Base-by-base conservation (phyloP, 1,140 invertebrate species). In the Brachionus manjavacas region DNA sequence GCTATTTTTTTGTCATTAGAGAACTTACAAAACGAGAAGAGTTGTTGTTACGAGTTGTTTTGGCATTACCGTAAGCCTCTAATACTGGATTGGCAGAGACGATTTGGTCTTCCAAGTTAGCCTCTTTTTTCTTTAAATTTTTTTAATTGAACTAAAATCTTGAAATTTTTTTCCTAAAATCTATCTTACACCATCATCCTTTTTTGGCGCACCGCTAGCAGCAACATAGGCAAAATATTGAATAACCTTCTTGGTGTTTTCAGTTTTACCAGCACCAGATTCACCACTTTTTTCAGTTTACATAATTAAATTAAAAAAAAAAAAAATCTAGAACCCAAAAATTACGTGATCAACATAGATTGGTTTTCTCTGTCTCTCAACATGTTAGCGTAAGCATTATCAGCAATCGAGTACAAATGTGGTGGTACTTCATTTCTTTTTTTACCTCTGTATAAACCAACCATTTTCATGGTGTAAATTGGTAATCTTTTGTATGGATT, bases 401-500 rank as follows among this genome's bases (percentile, higher is more conserved):
- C 97, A 92, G 97, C 97, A 91, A 99, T 96, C 91, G 97, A 96
- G 91, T 99, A 99, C 91, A 99, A 95, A 91, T 99, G 98, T 85
- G 98, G 98, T 89, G 98, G 98, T 87, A 99, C 95, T 93, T 99
- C 98, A 92, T 94, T 98, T 92, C 97, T 94, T 91, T 98, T 96
- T 92, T 96, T 96, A 90, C 97, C 96, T 91, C 96, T 94, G 93
- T 99, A 99, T 89, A 99, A 92, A 91, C 94, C 95, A 88, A 98
- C 95, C 89, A 95, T 97, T 91, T 95, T 94, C 88, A 92, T 92
- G 86, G 96, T 99, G 92, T 99, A 99, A 90, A 99, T 98, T 87
- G 98, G 98, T 92, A 95, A 97, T 88, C 98, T 93, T 92, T 98
- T 98, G 94, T 99, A 99, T 86, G 97, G 97, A 92, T 99, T 99